These are phyloP conservation scores for Cyphomyrus plagiostoma DNA, from an alignment of 2,113 vertebrate genomes.

Conservation along the genomic window DNA sequence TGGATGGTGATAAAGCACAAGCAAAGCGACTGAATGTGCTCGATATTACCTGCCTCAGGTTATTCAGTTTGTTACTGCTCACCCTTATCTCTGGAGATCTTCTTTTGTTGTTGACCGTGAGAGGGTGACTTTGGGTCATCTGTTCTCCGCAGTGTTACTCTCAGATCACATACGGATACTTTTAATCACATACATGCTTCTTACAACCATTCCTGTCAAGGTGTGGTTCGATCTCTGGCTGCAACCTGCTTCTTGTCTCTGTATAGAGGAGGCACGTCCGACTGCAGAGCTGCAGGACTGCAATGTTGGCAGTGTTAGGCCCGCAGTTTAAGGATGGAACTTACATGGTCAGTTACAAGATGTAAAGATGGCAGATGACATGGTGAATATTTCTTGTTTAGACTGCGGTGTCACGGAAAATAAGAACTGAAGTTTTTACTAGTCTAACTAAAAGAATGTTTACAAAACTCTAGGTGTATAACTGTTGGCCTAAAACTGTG, in stretches of 20 bases:
- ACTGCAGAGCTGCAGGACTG: too few species aligned
- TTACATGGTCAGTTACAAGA: too few species aligned
- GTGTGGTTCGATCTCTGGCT: not conserved
- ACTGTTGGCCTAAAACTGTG: too few species aligned
- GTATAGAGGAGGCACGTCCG: not conserved
- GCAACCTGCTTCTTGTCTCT: not conserved
- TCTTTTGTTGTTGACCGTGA: not conserved
- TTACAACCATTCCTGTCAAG: not conserved
- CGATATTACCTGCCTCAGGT: not conserved
- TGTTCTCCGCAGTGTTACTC: not conserved
- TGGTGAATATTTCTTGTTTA: too few species aligned
- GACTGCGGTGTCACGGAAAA: too few species aligned
- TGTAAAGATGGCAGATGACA: too few species aligned
- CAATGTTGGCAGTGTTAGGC: too few species aligned
- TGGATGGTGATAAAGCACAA: not conserved
- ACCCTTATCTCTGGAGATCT: not conserved
- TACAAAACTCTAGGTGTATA: too few species aligned
- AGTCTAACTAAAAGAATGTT: too few species aligned
- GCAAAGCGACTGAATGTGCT: not conserved
- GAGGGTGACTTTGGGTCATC: not conserved
- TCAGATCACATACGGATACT: not conserved
- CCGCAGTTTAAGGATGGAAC: too few species aligned
- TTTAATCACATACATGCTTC: not conserved
- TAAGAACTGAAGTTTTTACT: too few species aligned
- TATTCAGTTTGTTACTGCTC: not conserved